These are phyloP conservation scores for Trogon melanurus DNA, from an alignment of 2,113 vertebrate species.

Conservation along the genomic window DNA sequence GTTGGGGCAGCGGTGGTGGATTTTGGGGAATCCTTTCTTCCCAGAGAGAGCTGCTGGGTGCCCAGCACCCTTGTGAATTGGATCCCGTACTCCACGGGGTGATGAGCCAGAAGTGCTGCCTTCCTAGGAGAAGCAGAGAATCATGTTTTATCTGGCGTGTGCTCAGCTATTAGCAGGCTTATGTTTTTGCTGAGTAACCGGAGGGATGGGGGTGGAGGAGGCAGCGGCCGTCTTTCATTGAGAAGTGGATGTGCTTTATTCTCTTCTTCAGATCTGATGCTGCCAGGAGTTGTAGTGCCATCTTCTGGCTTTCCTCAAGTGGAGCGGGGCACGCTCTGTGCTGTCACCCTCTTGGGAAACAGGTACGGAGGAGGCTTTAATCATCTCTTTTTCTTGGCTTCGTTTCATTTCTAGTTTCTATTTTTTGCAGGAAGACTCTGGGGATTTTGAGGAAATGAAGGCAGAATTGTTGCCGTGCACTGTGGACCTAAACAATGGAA, in stretches of 20 bases:
- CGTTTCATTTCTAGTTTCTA: too few species aligned
- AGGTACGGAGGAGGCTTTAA: constrained; percentile 72
- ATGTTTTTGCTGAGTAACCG: constrained; percentile 27
- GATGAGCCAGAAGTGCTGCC: not conserved
- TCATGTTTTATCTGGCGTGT: not conserved
- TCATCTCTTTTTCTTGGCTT: not conserved
- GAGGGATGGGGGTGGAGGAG: not conserved
- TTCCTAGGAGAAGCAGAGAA: not conserved
- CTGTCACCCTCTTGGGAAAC: constrained; percentile 85
- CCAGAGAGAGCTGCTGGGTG: not conserved
- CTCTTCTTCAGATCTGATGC: constrained; percentile 89
- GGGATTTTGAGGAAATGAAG: not conserved
- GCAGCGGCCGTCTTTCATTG: not conserved
- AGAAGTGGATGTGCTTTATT: not conserved
- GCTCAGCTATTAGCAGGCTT: not conserved
- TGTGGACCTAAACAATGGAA: not conserved
- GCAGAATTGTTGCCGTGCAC: not conserved
- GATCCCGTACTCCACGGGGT: not conserved
- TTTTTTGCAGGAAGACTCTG: not conserved
- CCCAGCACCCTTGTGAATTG: not conserved
- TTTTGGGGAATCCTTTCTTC: not conserved
- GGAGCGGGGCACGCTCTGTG: constrained; percentile 83
- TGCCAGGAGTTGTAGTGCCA: constrained; percentile 90
- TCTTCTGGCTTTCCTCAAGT: constrained; percentile 86
- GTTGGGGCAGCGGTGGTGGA: not conserved